Conservation (phyloP, 2,113 vertebrate genomes). For the Psittacula cyanocephala region DNA sequence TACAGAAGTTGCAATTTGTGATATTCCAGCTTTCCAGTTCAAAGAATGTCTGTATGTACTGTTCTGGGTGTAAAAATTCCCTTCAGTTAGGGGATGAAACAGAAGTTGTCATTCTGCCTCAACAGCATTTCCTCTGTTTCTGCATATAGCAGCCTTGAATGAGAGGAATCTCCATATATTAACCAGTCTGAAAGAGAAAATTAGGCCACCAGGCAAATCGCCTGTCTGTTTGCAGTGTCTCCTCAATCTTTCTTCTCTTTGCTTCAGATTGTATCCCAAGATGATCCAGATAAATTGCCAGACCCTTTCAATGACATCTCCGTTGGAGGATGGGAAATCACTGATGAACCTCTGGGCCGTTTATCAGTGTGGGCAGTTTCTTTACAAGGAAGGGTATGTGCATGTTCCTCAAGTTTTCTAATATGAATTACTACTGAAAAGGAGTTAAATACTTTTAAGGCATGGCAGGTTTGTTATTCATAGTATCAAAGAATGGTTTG, state of each 20-base stretch:
- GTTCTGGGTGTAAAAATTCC: background rate
- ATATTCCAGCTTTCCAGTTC: background rate
- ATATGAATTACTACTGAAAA: background rate
- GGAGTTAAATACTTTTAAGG: background rate
- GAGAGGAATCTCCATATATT: background rate
- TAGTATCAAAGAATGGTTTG: background rate
- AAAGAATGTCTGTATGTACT: background rate
- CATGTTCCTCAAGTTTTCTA: background rate
- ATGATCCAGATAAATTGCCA: conserved; percentile 77
- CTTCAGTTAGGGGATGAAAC: background rate
- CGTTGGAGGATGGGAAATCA: conserved; percentile 92
- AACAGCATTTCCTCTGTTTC: background rate
- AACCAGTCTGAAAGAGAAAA: background rate
- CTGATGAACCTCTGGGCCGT: conserved; percentile 85
- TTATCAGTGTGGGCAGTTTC: conserved; percentile 93
- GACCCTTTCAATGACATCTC: conserved; percentile 96
- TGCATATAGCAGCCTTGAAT: background rate
- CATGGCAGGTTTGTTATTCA: background rate
- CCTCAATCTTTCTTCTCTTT: background rate
- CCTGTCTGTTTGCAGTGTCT: background rate
- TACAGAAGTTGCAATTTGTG: background rate
- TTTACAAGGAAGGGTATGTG: conserved; percentile 90
- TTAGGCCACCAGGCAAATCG: background rate
- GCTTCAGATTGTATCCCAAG: conserved; percentile 82
- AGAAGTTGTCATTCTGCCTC: background rate